Evolutionary conservation across 37 sponge, comb jelly and placozoan genomes (phyloP), one percentile per base, ranked within the genome.

Genomic region (Geodia barretti): DNA sequence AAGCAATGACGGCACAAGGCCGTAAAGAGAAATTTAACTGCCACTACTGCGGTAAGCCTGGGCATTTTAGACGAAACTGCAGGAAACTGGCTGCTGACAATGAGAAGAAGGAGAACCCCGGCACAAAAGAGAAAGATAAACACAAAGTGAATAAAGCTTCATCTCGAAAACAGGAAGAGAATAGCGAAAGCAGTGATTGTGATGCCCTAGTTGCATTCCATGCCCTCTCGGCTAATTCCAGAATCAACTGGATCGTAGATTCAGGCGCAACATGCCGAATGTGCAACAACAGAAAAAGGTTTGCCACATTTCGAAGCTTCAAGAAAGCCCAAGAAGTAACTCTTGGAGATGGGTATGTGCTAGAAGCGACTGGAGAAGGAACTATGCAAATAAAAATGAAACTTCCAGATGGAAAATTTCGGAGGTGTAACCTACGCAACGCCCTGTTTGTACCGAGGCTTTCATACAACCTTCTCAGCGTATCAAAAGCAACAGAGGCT

Each of bases 181-280:
- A 30, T 70, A 70, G 70, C 70, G 9, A 4, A 70, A 70, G 39
- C 8, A 64, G 31, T 43, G 59, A 41, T 30, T 24, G 36, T 33
- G 72, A 70, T 33, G 14, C 59, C 21, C 59, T 58, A 58, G 60
- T 58, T 20, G 19, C 60, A 58, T 20, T 19, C 19, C 60, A 58
- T 58, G 60, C 60, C 17, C 19, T 58, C 17, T 58, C 74, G 3
- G 74, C 74, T 26, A 25, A 54, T 26, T 41, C 74, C n/a, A 73
- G 29, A 24, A 60, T 54, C 19, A 76, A 72, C 65, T 79, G 80
- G 88, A 80, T 81, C 26, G 69, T 87, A 8, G 88, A 87, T 39
- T 87, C 88, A 38, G 88, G 82, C 61, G 87, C 87, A 37, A 86
- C 86, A 25, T 43, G 59, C 24, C 72, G 72, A 70, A 86, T 73